phyloP scores from a whole-genome alignment of 1,140 invertebrate species.

The Bombus haemorrhoidalis region DNA sequence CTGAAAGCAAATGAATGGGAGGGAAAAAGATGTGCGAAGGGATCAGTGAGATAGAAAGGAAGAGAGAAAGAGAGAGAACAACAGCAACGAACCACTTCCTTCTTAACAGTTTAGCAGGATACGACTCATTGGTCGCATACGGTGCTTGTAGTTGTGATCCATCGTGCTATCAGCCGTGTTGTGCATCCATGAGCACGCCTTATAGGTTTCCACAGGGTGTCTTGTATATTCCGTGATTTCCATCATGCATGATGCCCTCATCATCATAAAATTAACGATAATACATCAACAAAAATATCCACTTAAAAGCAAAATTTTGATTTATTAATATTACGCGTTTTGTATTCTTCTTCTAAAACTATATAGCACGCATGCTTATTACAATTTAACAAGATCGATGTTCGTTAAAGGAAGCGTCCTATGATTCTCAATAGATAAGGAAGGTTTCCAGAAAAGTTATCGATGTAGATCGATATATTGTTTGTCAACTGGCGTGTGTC shows the following conservation, averaged over 20 bases:
- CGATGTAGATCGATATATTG: background rate
- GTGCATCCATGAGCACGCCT: constrained; percentile 69
- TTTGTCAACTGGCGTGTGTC: background rate
- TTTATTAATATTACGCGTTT: background rate
- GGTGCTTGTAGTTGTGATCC: constrained; percentile 69
- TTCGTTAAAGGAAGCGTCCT: background rate
- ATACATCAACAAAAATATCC: background rate
- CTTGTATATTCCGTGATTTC: constrained; percentile 3
- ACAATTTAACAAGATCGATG: background rate
- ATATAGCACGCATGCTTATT: background rate
- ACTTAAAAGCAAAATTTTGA: background rate
- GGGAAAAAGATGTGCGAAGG: constrained; percentile 23
- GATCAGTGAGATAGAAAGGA: constrained; percentile 13
- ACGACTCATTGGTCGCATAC: constrained; percentile 80
- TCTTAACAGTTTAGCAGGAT: constrained; percentile 84
- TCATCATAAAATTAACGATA: background rate
- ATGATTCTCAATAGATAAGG: background rate
- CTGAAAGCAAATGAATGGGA: background rate
- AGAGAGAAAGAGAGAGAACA: constrained; percentile 44
- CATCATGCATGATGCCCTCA: too few relatives aligned
- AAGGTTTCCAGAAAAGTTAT: background rate
- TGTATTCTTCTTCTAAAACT: background rate
- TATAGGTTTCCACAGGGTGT: constrained; percentile 61
- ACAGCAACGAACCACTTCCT: constrained; percentile 83
- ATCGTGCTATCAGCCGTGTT: constrained; percentile 72